Conservation (phyloP, 2,888 invertebrate genomes). For the Notodonta ziczac region DNA sequence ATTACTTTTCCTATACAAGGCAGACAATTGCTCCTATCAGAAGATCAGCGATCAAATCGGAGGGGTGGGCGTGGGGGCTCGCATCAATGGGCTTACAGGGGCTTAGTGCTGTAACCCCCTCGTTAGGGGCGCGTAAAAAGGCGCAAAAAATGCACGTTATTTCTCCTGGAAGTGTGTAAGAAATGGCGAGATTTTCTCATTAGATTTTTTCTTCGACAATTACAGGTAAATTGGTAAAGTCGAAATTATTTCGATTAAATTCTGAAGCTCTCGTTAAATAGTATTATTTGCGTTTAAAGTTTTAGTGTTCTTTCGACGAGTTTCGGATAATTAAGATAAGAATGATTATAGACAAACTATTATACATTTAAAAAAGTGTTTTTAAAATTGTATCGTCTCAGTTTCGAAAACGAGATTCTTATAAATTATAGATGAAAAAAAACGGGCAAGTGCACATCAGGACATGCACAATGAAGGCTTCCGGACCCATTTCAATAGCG, state of each 20-base stretch:
- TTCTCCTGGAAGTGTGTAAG: constrained; percentile 12
- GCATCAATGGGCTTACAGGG: constrained; percentile 37
- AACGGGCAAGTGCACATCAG: too few relatives aligned
- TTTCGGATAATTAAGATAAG: background rate
- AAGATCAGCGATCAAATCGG: constrained; percentile 35
- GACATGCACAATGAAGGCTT: too few relatives aligned
- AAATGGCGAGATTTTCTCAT: constrained; percentile 13
- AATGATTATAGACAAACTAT: background rate
- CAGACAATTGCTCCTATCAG: constrained; percentile 35
- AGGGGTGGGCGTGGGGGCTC: constrained; percentile 8
- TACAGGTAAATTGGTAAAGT: background rate
- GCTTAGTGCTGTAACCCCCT: constrained; percentile 35
- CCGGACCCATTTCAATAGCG: too few relatives aligned
- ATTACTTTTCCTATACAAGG: constrained; percentile 27
- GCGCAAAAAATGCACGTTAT: constrained; percentile 24
- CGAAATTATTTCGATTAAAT: background rate
- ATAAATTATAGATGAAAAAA: too few relatives aligned
- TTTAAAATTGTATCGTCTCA: background rate
- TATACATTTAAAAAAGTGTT: background rate
- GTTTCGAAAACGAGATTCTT: background rate
- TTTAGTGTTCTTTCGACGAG: background rate
- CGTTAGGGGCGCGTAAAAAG: constrained; percentile 36
- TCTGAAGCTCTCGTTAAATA: background rate
- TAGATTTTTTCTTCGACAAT: constrained; percentile 8
- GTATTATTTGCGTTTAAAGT: background rate